A percentile compares a stretch with the other conserved stretches of the same genome.
phyloP scores from a whole-genome alignment of 1,140 invertebrate species.

The Ectropis grisescens region DNA sequence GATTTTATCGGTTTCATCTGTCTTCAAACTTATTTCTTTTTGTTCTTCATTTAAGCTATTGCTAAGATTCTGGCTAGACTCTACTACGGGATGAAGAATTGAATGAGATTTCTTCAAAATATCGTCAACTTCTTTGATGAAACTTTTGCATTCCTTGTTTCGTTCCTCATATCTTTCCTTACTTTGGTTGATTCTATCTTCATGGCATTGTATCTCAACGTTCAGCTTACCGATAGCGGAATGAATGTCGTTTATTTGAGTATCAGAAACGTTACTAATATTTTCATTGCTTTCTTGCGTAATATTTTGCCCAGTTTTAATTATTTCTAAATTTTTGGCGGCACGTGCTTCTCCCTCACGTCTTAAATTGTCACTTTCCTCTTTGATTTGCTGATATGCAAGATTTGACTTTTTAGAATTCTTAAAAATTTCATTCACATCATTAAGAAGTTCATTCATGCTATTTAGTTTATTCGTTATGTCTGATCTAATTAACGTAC shows the following conservation, averaged over 20 bases:
- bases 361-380: constrained; percentile 25
- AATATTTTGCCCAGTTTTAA: not conserved
- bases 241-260: constrained; percentile 45
- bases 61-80: constrained; percentile 1
- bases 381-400: constrained; percentile 44
- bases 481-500: constrained; percentile 54
- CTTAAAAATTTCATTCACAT: constrained; percentile 59
- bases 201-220: constrained; percentile 41
- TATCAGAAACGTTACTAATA: constrained; percentile 18
- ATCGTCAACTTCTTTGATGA: constrained; percentile 57
- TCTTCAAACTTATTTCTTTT: constrained; percentile 4
- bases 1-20: constrained; percentile 1
- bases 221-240: constrained; percentile 41
- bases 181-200: constrained; percentile 46
- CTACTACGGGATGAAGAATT: constrained; percentile 39
- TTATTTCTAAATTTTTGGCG: not conserved
- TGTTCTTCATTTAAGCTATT: constrained; percentile 3
- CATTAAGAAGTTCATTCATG: constrained; percentile 61
- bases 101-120: constrained; percentile 44
- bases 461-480: constrained; percentile 61
- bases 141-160: constrained; percentile 43
- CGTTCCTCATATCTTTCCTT: constrained; percentile 38
- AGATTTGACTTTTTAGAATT: constrained; percentile 57
- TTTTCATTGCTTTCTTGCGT: constrained; percentile 9
- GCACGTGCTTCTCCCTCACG: constrained; percentile 1